Evolutionary conservation across 2,888 invertebrate genomes (phyloP).

Genomic region (Thera obeliscata): DNA sequence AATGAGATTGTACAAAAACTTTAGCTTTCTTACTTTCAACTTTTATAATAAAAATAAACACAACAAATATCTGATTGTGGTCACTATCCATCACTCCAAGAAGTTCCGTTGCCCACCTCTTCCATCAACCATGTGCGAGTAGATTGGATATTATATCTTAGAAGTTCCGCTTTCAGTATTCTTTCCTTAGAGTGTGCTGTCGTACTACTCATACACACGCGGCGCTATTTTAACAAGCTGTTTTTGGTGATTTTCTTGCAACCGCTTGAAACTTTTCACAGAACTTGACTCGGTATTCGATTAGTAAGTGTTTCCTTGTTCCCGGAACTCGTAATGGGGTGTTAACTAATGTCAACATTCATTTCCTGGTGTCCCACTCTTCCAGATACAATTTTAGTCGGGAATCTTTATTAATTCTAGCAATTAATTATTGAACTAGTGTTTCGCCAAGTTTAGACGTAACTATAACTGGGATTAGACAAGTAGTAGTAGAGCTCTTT

Average conservation of each 20-base stretch:
- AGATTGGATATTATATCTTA: not conserved
- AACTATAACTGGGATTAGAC: not conserved
- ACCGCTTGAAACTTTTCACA: slow-evolving; percentile 16
- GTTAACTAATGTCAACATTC: slow-evolving; percentile 35
- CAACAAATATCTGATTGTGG: not conserved
- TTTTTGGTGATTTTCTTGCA: not conserved
- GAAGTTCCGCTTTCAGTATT: slow-evolving; percentile 13
- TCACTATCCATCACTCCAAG: not conserved
- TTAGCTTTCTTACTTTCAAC: too few species aligned
- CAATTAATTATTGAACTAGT: not conserved
- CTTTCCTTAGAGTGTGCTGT: slow-evolving; percentile 7
- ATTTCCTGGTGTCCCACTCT: slow-evolving; percentile 11
- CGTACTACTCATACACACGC: not conserved
- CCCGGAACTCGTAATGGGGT: slow-evolving; percentile 28
- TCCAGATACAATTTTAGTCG: slow-evolving; percentile 4
- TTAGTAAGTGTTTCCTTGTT: slow-evolving; percentile 21
- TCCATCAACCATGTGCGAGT: not conserved
- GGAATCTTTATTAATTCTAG: not conserved
- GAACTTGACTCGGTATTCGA: slow-evolving; percentile 2
- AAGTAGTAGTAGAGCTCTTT: not conserved
- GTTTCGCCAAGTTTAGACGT: not conserved
- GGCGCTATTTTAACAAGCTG: too few species aligned
- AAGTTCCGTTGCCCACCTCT: not conserved
- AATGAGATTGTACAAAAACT: too few species aligned
- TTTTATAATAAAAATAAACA: too few species aligned